Base-by-base conservation (phyloP, 2,113 vertebrate species). In the Gavialis gangeticus region DNA sequence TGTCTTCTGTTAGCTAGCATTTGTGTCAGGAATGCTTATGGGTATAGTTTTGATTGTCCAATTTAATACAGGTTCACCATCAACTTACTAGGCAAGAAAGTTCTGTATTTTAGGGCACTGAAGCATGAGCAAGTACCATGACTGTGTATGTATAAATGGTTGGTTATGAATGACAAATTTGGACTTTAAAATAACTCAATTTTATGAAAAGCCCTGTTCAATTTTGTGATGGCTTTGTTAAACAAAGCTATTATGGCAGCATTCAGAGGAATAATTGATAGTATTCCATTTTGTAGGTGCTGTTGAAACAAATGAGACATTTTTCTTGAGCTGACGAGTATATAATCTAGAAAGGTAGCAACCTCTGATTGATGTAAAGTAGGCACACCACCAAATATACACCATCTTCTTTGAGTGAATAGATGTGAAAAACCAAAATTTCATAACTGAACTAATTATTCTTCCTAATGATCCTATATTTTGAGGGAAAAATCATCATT, bases 401-500 rank as follows among this genome's bases (percentile, higher is more conserved):
- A 25, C 27, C 14, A 28, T 27, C n/a, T n/a, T 64, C 28, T 64
- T 91, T 92, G 71, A 94, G 93, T 81, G 78, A 11, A 46, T 28
- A 25, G 21, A 10, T 16, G 18, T 5, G 80, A 85, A 78, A 57
- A 62, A 34, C 46, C 46, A 46, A 46, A 46, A 46, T 46, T 46
- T 46, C 46, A 46, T 46, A 46, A 46, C 46, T 46, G 46, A 46
- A 46, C 46, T 46, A 79, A 93, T 57, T 83, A 5, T 85, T 24
- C 30, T 37, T 79, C 57, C 66, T 88, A 88, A 92, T 46, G 62
- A 56, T 90, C 4, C 58, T 76, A 83, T 59, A 46, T 46, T 82
- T n/a, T 66, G 57, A 94, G 7, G 60, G 58, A 88, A 94, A 89
- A 69, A 2, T 56, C 63, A 66, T n/a, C 83, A 59, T 95, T 92